These are phyloP conservation scores for Jaculus jaculus DNA, from an alignment of 2,113 vertebrate genomes.

Conservation along the genomic window DNA sequence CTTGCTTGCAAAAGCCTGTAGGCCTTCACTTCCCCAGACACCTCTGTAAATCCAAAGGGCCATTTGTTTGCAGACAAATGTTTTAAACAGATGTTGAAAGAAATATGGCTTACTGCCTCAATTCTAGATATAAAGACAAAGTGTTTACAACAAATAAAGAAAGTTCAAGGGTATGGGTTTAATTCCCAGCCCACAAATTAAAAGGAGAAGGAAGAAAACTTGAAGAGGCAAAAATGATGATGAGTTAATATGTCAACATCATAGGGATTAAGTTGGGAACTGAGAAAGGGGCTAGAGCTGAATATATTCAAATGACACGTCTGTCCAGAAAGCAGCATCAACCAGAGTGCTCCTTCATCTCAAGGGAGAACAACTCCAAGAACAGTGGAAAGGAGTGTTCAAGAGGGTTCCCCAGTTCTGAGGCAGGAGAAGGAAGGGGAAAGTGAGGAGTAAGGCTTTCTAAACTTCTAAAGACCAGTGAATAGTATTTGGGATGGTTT, in stretches of 20 bases:
- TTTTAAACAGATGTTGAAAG: too few species aligned
- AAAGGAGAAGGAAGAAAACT: neutral
- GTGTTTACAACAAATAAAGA: too few species aligned
- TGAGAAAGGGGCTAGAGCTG: neutral
- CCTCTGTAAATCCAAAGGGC: too few species aligned
- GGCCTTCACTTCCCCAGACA: too few species aligned
- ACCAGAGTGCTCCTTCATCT: neutral
- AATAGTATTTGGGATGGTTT: neutral
- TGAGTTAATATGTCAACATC: neutral
- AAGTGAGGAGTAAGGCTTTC: neutral
- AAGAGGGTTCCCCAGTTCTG: neutral
- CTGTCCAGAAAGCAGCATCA: neutral
- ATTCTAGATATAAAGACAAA: too few species aligned
- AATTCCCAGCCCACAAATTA: neutral
- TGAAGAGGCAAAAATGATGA: neutral
- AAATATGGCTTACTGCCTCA: too few species aligned
- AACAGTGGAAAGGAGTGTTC: too few species aligned
- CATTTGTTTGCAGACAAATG: too few species aligned
- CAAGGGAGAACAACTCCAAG: too few species aligned
- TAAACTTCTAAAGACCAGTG: neutral
- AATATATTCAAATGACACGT: neutral
- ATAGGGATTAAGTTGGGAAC: neutral
- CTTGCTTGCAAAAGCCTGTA: too few species aligned
- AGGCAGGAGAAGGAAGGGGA: neutral
- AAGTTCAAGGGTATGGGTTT: neutral